phyloP scores from a whole-genome alignment of 1,140 invertebrate genomes.

The Drosophila virilis region DNA sequence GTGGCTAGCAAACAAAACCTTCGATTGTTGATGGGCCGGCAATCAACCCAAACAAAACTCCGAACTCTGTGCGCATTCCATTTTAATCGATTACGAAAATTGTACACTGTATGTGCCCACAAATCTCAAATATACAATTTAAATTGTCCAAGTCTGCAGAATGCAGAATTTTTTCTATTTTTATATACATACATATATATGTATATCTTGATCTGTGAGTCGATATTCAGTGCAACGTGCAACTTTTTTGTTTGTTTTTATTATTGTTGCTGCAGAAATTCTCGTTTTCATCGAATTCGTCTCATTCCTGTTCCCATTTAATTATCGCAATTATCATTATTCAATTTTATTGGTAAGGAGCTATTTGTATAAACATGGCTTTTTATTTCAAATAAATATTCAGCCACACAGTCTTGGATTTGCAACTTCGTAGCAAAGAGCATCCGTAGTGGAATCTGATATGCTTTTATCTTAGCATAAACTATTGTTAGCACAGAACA shows the following conservation, averaged over 20 bases:
- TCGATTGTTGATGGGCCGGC: constrained; percentile 17
- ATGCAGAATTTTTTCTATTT: constrained; percentile 14
- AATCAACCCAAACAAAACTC: constrained; percentile 35
- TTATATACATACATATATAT: constrained; percentile 9
- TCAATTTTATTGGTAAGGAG: constrained; percentile 4
- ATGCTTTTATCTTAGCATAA: neutral
- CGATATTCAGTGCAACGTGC: constrained; percentile 53
- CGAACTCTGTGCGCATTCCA: constrained; percentile 44
- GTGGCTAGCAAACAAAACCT: constrained; percentile 32
- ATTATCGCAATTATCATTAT: constrained; percentile 39
- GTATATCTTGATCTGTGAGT: constrained; percentile 46
- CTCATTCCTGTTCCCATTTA: constrained; percentile 20
- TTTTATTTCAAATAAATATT: constrained; percentile 42
- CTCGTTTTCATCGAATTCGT: constrained; percentile 48
- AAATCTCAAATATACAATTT: constrained; percentile 61
- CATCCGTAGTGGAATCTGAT: neutral
- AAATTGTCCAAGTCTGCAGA: constrained; percentile 36
- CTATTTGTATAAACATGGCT: constrained; percentile 3
- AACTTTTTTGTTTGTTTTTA: constrained; percentile 56
- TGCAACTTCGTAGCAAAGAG: neutral
- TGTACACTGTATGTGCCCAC: constrained; percentile 19
- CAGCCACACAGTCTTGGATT: constrained; percentile 6
- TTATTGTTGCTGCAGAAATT: constrained; percentile 48
- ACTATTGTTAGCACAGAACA: constrained; percentile 22
- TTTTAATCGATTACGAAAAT: constrained; percentile 53